Evolutionary conservation across 2,113 vertebrate genomes (phyloP).

Genomic region (Tragelaphus scriptus): DNA sequence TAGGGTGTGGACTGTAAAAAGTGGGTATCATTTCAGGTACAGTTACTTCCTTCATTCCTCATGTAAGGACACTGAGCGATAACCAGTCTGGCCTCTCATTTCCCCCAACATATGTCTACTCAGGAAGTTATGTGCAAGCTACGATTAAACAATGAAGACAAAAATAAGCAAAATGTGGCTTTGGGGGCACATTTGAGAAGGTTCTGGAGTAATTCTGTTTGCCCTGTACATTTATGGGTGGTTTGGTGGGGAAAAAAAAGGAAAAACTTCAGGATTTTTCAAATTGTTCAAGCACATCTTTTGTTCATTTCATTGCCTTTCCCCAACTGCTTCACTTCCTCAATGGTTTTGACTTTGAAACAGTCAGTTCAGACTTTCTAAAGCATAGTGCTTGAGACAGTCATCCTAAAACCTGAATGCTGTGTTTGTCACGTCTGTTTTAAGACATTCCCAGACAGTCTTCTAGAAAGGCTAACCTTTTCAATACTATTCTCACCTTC

Average conservation of each 20-base stretch:
- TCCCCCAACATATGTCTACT: neutral
- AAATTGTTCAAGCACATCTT: neutral
- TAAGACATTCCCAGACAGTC: neutral
- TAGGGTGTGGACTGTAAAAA: neutral
- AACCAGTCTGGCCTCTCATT: no score
- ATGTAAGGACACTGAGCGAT: neutral
- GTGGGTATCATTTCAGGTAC: fast-evolving
- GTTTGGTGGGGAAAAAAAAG: neutral
- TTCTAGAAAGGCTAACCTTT: neutral
- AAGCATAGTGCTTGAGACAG: neutral
- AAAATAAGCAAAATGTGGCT: neutral
- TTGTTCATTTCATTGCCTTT: neutral
- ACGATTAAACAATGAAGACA: neutral
- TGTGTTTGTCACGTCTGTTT: neutral
- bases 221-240: neutral
- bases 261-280: neutral
- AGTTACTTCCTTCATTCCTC: neutral
- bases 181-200: neutral
- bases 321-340: neutral
- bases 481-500: fast-evolving
- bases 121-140: neutral
- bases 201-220: neutral
- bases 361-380: neutral
- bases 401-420: neutral
- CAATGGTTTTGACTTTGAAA: neutral